These are phyloP conservation scores for Girardinichthys multiradiatus DNA, from an alignment of 2,113 vertebrate species.

Conservation along the genomic window DNA sequence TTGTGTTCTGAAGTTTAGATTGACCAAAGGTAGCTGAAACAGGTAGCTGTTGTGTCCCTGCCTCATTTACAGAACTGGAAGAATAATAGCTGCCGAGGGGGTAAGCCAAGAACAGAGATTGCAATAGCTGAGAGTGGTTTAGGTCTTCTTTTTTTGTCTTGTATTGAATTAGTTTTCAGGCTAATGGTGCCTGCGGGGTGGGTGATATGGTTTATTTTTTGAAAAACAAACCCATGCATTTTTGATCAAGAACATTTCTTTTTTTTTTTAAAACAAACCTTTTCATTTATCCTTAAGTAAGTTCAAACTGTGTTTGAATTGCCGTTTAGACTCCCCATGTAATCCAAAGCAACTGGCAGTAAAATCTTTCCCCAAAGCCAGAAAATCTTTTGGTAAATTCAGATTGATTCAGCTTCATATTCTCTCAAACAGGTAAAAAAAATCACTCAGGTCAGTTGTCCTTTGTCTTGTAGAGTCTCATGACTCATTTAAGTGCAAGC, in stretches of 20 bases:
- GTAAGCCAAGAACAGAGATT: conserved; percentile 34
- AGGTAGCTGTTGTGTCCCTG: conserved; percentile 65
- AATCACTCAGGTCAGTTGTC: conserved; percentile 50
- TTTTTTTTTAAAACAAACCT: not conserved
- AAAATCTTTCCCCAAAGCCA: conserved; percentile 10
- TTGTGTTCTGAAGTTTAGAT: too few relatives aligned
- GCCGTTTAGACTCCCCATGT: not conserved
- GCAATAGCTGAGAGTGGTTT: conserved; percentile 52
- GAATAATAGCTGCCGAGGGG: conserved; percentile 60
- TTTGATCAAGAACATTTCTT: not conserved
- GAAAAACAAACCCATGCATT: not conserved
- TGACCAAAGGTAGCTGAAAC: too few relatives aligned
- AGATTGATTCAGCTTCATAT: conserved; percentile 13
- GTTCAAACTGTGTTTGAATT: not conserved
- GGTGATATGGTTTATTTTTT: conserved; percentile 1
- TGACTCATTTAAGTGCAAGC: conserved; percentile 62
- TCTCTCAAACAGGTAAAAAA: conserved; percentile 21
- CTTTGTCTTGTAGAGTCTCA: conserved; percentile 57
- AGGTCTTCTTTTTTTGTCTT: conserved; percentile 19
- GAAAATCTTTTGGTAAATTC: conserved; percentile 36
- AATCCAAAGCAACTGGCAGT: not conserved
- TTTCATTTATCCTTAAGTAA: not conserved
- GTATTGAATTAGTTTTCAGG: conserved; percentile 34
- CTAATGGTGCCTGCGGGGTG: conserved; percentile 37
- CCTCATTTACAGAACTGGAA: conserved; percentile 70